Conservation (phyloP, 2,797 vertebrate genomes). For the Hoplostethus mediterraneus region DNA sequence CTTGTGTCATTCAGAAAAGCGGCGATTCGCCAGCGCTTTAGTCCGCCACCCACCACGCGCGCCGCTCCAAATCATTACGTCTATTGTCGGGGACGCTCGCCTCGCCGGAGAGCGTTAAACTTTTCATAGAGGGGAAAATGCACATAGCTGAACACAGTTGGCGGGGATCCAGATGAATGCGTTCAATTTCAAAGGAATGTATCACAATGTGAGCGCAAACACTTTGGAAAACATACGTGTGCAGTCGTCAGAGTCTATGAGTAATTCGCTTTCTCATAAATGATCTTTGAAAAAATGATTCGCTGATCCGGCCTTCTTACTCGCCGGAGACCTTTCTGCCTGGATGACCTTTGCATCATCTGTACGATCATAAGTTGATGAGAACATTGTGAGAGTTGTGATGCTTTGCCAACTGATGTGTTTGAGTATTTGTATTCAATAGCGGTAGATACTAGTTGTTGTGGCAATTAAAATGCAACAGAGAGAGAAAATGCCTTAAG, state of each 20-base stretch:
- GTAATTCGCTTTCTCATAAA: neutral
- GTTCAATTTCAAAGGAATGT: constrained; percentile 29
- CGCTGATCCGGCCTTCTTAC: too few relatives aligned
- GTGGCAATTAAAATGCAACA: constrained; percentile 53
- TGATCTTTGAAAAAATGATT: neutral
- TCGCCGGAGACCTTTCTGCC: neutral
- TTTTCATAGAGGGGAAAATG: constrained; percentile 18
- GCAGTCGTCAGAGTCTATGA: neutral
- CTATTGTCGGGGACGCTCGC: neutral
- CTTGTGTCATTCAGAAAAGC: neutral
- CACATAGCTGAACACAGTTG: constrained; percentile 34
- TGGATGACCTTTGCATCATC: neutral
- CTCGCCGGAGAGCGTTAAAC: neutral
- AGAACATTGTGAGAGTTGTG: neutral
- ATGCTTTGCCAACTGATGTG: constrained; percentile 1
- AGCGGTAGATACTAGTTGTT: constrained; percentile 4
- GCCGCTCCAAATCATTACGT: constrained; percentile 3
- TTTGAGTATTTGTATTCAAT: neutral
- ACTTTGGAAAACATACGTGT: constrained; percentile 14
- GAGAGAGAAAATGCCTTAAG: neutral
- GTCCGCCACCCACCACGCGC: neutral
- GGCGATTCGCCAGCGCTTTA: neutral
- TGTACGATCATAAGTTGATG: too few relatives aligned
- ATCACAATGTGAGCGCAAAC: neutral
- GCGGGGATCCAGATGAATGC: constrained; percentile 38